phyloP scores from a whole-genome alignment of 2,797 vertebrate genomes.

The Mareca strepera region DNA sequence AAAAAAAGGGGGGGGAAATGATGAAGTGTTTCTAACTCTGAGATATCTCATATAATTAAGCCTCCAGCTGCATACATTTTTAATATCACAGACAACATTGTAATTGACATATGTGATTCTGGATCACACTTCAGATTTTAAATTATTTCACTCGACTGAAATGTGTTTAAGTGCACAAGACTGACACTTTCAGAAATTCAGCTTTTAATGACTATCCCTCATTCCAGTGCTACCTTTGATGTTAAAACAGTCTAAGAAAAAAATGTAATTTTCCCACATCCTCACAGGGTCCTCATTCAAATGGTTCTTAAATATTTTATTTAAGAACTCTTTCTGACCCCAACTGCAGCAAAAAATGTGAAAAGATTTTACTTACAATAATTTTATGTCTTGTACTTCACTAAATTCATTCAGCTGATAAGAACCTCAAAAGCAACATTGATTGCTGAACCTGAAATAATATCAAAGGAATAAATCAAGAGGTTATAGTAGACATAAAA shows the following conservation, averaged over 20 bases:
- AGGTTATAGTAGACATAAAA: slow-evolving; percentile 60
- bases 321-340: slow-evolving; percentile 74
- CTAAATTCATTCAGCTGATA: slow-evolving; percentile 65
- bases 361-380: slow-evolving; percentile 71
- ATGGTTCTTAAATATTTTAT: slow-evolving; percentile 82
- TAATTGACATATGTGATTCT: slow-evolving; percentile 78
- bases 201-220: slow-evolving; percentile 76
- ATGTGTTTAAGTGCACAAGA: slow-evolving; percentile 74
- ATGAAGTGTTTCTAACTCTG: slow-evolving; percentile 40
- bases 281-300: slow-evolving; percentile 69
- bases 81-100: slow-evolving; percentile 67
- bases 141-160: slow-evolving; percentile 74
- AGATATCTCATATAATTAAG: slow-evolving; percentile 69
- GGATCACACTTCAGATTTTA: slow-evolving; percentile 74
- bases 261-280: slow-evolving; percentile 72
- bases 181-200: slow-evolving; percentile 72
- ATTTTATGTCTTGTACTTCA: slow-evolving; percentile 71
- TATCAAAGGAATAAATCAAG: slow-evolving; percentile 72
- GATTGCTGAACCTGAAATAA: slow-evolving; percentile 70
- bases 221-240: slow-evolving; percentile 73
- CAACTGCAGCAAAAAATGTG: slow-evolving; percentile 69
- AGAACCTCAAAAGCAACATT: slow-evolving; percentile 53
- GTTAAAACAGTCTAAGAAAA: slow-evolving; percentile 76
- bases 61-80: slow-evolving; percentile 70
- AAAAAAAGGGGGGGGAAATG: background rate